Percentiles rank a stretch among this genome's conserved stretches.
Conservation (phyloP, 2,888 invertebrate genomes). For the Drosophila pegasa region DNA sequence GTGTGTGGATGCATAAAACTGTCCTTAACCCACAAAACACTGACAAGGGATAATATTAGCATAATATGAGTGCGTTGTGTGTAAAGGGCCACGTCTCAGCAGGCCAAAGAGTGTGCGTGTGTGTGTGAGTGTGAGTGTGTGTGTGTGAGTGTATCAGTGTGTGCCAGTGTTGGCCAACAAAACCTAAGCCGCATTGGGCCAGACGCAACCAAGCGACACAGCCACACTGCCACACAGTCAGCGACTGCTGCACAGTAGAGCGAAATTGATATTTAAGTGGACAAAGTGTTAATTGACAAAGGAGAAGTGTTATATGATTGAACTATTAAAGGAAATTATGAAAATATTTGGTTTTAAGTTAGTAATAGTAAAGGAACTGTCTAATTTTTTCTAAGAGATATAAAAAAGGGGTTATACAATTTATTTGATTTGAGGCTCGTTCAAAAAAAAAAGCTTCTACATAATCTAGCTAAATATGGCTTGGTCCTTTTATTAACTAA, state of each 20-base stretch:
- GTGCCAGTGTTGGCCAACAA: constrained; percentile 44
- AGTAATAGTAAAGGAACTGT: neutral
- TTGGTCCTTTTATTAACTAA: too few relatives aligned
- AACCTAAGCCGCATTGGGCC: constrained; percentile 57
- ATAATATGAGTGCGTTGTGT: constrained; percentile 68
- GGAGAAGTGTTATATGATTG: neutral
- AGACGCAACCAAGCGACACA: constrained; percentile 49
- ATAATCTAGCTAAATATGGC: too few relatives aligned
- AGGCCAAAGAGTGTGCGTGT: constrained; percentile 12
- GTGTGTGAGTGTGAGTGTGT: constrained; percentile 7
- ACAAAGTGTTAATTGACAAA: neutral
- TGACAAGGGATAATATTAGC: constrained; percentile 74
- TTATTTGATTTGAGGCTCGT: too few relatives aligned
- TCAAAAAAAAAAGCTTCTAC: too few relatives aligned
- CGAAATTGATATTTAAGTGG: neutral
- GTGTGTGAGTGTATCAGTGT: constrained; percentile 7
- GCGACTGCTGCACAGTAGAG: constrained; percentile 11
- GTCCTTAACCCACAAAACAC: constrained; percentile 79
- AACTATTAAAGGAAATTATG: too few relatives aligned
- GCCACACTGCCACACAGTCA: constrained; percentile 24
- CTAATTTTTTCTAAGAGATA: too few relatives aligned
- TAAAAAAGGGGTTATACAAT: too few relatives aligned
- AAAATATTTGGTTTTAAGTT: too few relatives aligned
- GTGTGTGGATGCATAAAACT: constrained; percentile 68
- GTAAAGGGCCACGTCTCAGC: constrained; percentile 32